Evolutionary conservation across 2,113 vertebrate genomes (phyloP).

Genomic region (Coptodon rendalli): DNA sequence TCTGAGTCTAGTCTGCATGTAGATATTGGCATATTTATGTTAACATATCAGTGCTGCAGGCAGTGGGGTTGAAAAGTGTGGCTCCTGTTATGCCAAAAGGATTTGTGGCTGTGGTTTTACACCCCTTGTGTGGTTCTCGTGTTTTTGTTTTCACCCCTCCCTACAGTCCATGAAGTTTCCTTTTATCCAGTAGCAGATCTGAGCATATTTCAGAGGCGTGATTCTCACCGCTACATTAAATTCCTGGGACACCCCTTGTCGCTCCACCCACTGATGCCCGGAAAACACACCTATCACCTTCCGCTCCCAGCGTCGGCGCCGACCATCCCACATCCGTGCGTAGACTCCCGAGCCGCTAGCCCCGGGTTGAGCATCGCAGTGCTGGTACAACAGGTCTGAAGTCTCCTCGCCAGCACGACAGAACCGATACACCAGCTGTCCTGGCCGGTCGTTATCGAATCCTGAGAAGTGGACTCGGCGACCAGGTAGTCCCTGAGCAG

Average conservation of each 20-base stretch:
- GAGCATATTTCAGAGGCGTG: constrained; percentile 95
- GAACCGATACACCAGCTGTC: constrained; percentile 92
- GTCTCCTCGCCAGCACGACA: constrained; percentile 90
- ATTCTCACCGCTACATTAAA: constrained; percentile 96
- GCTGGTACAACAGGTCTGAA: constrained; percentile 89
- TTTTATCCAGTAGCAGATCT: constrained; percentile 99
- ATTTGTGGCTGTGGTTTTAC: not conserved
- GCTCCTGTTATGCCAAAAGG: not conserved
- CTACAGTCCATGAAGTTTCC: constrained; percentile 94
- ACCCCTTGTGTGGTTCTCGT: not conserved
- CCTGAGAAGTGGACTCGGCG: constrained; percentile 93
- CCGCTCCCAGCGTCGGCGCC: constrained; percentile 84
- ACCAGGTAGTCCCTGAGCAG: constrained; percentile 80
- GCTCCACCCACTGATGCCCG: constrained; percentile 96
- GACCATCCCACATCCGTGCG: constrained; percentile 89
- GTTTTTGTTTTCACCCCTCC: constrained; percentile 78
- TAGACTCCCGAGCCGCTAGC: constrained; percentile 96
- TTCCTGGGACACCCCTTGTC: constrained; percentile 84
- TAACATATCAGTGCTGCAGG: not conserved
- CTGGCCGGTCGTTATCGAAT: constrained; percentile 87
- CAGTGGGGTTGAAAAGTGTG: not conserved
- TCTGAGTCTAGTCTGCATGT: not conserved
- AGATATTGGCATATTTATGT: not conserved
- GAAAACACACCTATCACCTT: constrained; percentile 97
- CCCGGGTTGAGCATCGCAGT: constrained; percentile 91